Evolutionary conservation across 2,797 vertebrate species (phyloP).

Genomic region (Cetoscarus ocellatus): DNA sequence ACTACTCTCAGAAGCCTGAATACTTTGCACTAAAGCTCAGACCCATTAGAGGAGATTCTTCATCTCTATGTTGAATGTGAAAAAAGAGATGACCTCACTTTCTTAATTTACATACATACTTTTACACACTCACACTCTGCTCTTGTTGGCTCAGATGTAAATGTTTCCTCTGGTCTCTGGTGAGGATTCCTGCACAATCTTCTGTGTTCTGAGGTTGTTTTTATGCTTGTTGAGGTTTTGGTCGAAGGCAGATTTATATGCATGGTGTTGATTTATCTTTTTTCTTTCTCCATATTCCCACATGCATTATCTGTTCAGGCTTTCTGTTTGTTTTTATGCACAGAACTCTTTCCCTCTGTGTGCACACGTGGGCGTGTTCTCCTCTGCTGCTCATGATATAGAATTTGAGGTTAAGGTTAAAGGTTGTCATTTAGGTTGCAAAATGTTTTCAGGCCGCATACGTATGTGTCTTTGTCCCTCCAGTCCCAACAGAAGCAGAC

Average conservation of each 20-base stretch:
- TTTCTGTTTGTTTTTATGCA: slow-evolving; percentile 9
- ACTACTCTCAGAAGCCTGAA: too few species aligned
- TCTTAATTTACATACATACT: background rate
- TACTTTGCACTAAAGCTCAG: too few species aligned
- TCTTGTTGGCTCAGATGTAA: background rate
- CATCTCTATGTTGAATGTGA: too few species aligned
- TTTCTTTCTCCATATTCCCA: background rate
- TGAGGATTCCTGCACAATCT: background rate
- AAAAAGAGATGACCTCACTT: background rate
- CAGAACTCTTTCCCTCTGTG: slow-evolving; percentile 17
- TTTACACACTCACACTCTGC: too few species aligned
- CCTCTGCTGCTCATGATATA: slow-evolving; percentile 56
- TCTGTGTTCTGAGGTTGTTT: slow-evolving; percentile 22
- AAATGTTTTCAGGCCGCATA: slow-evolving; percentile 49
- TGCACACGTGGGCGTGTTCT: slow-evolving; percentile 49
- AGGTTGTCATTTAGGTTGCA: slow-evolving; percentile 62
- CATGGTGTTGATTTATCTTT: slow-evolving; percentile 25
- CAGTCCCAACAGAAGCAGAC: slow-evolving; percentile 43
- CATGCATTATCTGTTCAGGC: slow-evolving; percentile 21
- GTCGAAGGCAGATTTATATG: slow-evolving; percentile 14
- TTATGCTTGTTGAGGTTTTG: slow-evolving; percentile 33
- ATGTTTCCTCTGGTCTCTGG: slow-evolving; percentile 5
- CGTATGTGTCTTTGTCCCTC: slow-evolving; percentile 60
- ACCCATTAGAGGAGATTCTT: too few species aligned
- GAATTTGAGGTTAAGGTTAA: slow-evolving; percentile 66